Evolutionary conservation across 2,888 invertebrate species (phyloP).

Genomic region (Panzeria rudis): DNA sequence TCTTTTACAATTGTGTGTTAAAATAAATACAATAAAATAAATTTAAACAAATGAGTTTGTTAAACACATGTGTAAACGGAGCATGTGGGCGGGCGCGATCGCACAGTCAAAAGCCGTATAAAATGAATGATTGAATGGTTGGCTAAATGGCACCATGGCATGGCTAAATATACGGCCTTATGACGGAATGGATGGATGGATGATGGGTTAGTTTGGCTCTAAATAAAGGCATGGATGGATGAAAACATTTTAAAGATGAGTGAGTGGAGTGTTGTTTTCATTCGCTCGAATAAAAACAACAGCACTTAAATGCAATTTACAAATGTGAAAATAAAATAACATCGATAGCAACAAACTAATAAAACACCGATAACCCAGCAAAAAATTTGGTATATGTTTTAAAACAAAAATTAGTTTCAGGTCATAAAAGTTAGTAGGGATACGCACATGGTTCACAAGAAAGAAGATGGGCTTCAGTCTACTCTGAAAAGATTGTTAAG

Average conservation of each 20-base stretch:
- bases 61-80: conserved; percentile 69
- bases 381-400: neutral
- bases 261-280: conserved; percentile 29
- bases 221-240: conserved; percentile 27
- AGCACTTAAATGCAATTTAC: conserved; percentile 79
- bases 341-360: conserved; percentile 50
- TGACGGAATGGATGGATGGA: conserved; percentile 41
- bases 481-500: no score
- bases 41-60: conserved; percentile 72
- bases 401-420: neutral
- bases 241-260: conserved; percentile 39
- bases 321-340: conserved; percentile 73
- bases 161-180: conserved; percentile 33
- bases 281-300: conserved; percentile 72
- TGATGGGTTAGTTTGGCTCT: conserved; percentile 25
- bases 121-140: conserved; percentile 64
- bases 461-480: no score
- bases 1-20: conserved; percentile 69
- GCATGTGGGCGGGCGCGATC: conserved; percentile 65
- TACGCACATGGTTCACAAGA: neutral
- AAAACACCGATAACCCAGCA: conserved; percentile 36
- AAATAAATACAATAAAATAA: conserved; percentile 71
- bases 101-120: conserved; percentile 50
- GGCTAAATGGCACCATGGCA: conserved; percentile 48
- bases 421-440: neutral